A percentile compares a stretch with the other conserved stretches of the same genome.
Conservation (phyloP, 2,113 vertebrate species). For the Coturnix japonica region DNA sequence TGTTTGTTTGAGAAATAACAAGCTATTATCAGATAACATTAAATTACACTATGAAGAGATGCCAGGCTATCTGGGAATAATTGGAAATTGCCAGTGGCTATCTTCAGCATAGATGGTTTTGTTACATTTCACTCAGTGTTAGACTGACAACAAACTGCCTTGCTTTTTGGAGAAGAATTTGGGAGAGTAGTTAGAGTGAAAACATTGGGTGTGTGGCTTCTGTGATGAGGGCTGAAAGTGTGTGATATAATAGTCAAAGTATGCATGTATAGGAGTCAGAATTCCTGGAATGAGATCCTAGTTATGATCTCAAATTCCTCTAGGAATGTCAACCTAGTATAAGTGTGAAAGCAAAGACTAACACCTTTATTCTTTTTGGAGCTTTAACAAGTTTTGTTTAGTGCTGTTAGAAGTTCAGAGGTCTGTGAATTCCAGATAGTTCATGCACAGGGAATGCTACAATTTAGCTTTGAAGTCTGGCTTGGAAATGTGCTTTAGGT, state of each 20-base stretch:
- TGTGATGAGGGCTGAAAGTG: not conserved
- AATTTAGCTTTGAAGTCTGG: not conserved
- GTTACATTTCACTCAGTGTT: not conserved
- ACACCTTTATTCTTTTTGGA: not conserved
- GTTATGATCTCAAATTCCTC: not conserved
- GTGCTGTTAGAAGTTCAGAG: not conserved
- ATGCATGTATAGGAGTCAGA: not conserved
- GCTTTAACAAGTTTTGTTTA: not conserved
- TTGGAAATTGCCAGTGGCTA: slow-evolving; percentile 35
- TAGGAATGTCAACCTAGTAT: not conserved
- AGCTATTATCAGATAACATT: slow-evolving; percentile 31
- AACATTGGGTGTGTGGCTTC: not conserved
- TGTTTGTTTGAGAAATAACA: slow-evolving; percentile 46
- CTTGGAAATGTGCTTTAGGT: not conserved
- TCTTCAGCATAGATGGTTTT: slow-evolving; percentile 7
- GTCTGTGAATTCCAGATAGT: not conserved
- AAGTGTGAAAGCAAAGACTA: not conserved
- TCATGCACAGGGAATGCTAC: not conserved
- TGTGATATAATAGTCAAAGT: not conserved
- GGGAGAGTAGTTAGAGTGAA: not conserved
- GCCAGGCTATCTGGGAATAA: slow-evolving; percentile 7
- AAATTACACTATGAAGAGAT: slow-evolving; percentile 5
- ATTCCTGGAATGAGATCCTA: not conserved
- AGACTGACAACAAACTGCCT: not conserved
- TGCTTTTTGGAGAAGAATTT: not conserved